Evolutionary conservation across 2,113 vertebrate species (phyloP).

Genomic region (Ochotona curzoniae): DNA sequence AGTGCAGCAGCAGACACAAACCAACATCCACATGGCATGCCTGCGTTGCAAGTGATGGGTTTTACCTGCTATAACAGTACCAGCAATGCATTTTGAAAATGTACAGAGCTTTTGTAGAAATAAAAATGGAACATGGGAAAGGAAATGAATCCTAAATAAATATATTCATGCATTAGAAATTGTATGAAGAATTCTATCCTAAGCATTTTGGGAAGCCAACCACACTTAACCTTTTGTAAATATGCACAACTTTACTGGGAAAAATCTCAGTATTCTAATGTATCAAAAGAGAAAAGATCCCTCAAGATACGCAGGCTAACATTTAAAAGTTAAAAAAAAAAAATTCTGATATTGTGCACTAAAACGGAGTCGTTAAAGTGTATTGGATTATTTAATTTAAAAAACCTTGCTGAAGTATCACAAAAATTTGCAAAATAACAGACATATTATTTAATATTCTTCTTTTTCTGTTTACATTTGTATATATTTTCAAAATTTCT

Average conservation of each 20-base stretch:
- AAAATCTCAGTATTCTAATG: not conserved
- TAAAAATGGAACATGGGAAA: not conserved
- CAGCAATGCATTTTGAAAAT: slow-evolving; percentile 12
- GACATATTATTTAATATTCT: slow-evolving; percentile 64
- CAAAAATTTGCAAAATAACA: slow-evolving; percentile 51
- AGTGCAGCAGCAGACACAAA: too few species aligned
- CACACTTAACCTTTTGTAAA: slow-evolving; percentile 5
- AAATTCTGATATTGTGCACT: not conserved
- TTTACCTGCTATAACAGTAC: too few species aligned
- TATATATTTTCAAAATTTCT: slow-evolving; percentile 24
- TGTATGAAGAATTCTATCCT: slow-evolving; percentile 9
- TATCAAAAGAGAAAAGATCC: not conserved
- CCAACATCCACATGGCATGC: too few species aligned
- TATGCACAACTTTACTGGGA: not conserved
- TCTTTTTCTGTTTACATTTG: not conserved
- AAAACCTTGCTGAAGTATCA: not conserved
- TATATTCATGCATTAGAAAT: not conserved
- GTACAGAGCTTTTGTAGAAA: slow-evolving; percentile 41
- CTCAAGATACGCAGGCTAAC: not conserved
- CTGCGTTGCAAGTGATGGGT: too few species aligned
- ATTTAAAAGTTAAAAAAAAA: not conserved
- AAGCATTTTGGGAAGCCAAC: slow-evolving; percentile 30
- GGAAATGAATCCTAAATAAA: slow-evolving; percentile 57
- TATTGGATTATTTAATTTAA: slow-evolving; percentile 39
- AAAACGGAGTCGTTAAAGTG: slow-evolving; percentile 53